Evolutionary conservation across 2,888 invertebrate genomes (phyloP), one percentile per base, ranked within the genome.

Genomic region (Exocentrus adspersus): DNA sequence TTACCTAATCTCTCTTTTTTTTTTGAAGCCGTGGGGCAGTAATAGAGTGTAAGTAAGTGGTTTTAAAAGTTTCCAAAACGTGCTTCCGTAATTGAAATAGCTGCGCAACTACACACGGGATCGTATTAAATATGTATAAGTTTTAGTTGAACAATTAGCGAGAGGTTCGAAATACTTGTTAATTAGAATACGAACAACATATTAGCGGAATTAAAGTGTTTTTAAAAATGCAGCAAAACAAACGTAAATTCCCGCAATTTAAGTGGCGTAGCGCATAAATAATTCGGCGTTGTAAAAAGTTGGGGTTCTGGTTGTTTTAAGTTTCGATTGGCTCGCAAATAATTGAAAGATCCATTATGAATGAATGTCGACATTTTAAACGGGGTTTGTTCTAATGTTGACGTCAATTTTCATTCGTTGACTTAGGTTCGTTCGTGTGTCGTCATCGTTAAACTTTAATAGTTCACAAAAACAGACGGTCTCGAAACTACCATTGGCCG

Each of bases 351-450:
- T 60, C 73, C 75, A 72, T 78, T 75, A 75, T 70, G 76, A 76
- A 77, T 78, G 73, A 73, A 76, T 75, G 76, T 68, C 74, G 77
- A 77, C 78, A 78, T 78, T 79, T 78, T 78, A 78, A 78, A 76
- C 73, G 66, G 62, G 66, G 63, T 67, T 69, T 66, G 67, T 60
- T 68, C 63, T 59, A 60, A 71, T 72, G 74, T 74, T 74, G 74
- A 72, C 74, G 77, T 78, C 76, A 76, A 71, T 77, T 77, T 72
- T 71, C 73, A 78, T 75, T 75, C 75, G 77, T 77, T 77, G 75
- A 77, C 75, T 76, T 75, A 71, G 74, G 73, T 73, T 74, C 70
- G 71, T 77, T 76, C 77, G 77, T 77, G 77, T 76, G 76, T 75
- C 75, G 76, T 77, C 75, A 68, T 67, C 64, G 73, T 78, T 73